A percentile compares a stretch with the other conserved stretches of the same genome.
Conservation (phyloP, 2,113 vertebrate genomes). For the Alethe diademata region DNA sequence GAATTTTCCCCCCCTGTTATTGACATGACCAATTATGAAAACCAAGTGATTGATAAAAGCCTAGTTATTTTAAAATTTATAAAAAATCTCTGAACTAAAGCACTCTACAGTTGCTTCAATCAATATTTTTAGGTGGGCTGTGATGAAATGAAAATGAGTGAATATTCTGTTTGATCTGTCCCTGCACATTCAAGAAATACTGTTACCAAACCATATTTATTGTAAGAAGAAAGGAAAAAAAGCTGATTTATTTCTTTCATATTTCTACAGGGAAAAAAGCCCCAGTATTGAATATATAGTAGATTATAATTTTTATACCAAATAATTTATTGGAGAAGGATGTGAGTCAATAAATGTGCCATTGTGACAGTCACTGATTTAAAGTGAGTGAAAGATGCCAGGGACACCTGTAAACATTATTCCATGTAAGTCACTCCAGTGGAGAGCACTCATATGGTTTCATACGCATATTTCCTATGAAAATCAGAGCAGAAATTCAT, state of each 20-base stretch:
- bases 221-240: background rate
- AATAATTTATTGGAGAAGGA: background rate
- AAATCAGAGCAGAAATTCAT: background rate
- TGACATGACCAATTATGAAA: background rate
- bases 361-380: background rate
- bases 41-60: background rate
- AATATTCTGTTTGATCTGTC: background rate
- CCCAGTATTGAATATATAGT: fast-evolving
- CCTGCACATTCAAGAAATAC: background rate
- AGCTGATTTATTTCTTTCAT: background rate
- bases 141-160: background rate
- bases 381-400: background rate
- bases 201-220: background rate
- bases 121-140: background rate
- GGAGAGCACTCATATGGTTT: background rate
- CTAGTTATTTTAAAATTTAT: background rate
- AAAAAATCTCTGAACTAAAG: background rate
- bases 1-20: too few species aligned
- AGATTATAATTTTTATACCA: background rate
- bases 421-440: background rate
- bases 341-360: background rate
- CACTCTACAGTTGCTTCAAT: background rate
- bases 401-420: background rate
- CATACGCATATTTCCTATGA: background rate
- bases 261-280: background rate